Percentiles rank a stretch among this genome's conserved stretches.
Conservation (phyloP, 2,888 invertebrate genomes). For the Drosophila algonquin region DNA sequence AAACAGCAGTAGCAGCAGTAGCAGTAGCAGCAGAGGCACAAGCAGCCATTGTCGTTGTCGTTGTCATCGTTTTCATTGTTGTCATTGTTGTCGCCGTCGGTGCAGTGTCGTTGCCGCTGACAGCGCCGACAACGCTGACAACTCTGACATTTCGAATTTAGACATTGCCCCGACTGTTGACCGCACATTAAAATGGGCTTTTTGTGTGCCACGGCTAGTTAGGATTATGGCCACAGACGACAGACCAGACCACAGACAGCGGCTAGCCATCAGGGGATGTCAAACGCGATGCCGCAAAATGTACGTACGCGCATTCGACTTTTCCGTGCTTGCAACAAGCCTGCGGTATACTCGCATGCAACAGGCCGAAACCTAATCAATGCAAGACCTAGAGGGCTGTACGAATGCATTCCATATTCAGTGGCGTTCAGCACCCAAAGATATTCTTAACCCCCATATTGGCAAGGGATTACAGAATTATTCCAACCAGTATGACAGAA, state of each 20-base stretch:
- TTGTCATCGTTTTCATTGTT: slow-evolving; percentile 12
- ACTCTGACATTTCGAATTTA: slow-evolving; percentile 76
- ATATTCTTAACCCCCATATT: too few relatives aligned
- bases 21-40: not conserved
- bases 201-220: slow-evolving; percentile 68
- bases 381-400: too few relatives aligned
- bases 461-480: too few relatives aligned
- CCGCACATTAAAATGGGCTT: slow-evolving; percentile 72
- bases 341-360: too few relatives aligned
- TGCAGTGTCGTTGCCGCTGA: slow-evolving; percentile 51
- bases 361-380: too few relatives aligned
- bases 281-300: not conserved
- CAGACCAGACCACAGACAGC: not conserved
- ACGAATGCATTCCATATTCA: too few relatives aligned
- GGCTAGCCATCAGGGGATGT: not conserved
- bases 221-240: slow-evolving; percentile 24
- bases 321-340: too few relatives aligned
- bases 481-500: too few relatives aligned
- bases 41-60: slow-evolving; percentile 19
- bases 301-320: too few relatives aligned
- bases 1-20: slow-evolving; percentile 7
- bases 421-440: too few relatives aligned
- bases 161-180: slow-evolving; percentile 75
- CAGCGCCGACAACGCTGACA: slow-evolving; percentile 55
- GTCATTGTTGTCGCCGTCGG: slow-evolving; percentile 31